Evolutionary conservation across 2,113 vertebrate genomes (phyloP).

Genomic region (Laticauda colubrina): DNA sequence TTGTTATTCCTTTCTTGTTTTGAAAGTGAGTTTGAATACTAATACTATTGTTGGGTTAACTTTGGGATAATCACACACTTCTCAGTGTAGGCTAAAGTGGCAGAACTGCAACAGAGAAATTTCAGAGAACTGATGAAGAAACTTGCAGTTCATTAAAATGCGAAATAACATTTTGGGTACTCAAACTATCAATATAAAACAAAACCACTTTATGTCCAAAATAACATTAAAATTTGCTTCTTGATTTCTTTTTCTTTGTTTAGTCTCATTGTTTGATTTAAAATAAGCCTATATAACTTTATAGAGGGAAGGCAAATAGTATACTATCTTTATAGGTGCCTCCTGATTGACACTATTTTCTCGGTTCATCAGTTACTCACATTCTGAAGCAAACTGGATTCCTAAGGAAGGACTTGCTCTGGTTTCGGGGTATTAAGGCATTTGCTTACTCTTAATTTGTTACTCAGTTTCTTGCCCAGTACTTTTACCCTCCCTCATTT

Average conservation of each 20-base stretch:
- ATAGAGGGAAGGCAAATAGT: no score
- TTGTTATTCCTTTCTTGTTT: slow-evolving; percentile 10
- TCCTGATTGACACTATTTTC: not conserved
- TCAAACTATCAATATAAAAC: no score
- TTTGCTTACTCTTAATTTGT: not conserved
- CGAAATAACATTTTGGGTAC: not conserved
- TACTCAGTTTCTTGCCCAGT: not conserved
- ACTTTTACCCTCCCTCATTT: not conserved
- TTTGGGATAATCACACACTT: not conserved
- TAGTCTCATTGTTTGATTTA: no score
- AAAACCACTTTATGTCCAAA: no score
- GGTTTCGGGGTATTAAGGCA: not conserved
- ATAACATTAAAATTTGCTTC: no score
- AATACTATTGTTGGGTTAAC: accelerated
- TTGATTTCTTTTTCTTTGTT: no score
- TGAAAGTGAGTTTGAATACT: not conserved
- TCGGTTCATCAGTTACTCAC: not conserved
- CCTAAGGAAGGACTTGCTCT: not conserved
- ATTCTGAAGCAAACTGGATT: not conserved
- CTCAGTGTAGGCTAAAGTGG: not conserved
- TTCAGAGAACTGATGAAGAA: not conserved
- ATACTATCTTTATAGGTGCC: not conserved
- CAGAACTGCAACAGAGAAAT: accelerated
- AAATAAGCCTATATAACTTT: no score
- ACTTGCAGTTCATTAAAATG: not conserved